Conservation (phyloP, 2,797 vertebrate genomes). For the Nothura maculosa region DNA sequence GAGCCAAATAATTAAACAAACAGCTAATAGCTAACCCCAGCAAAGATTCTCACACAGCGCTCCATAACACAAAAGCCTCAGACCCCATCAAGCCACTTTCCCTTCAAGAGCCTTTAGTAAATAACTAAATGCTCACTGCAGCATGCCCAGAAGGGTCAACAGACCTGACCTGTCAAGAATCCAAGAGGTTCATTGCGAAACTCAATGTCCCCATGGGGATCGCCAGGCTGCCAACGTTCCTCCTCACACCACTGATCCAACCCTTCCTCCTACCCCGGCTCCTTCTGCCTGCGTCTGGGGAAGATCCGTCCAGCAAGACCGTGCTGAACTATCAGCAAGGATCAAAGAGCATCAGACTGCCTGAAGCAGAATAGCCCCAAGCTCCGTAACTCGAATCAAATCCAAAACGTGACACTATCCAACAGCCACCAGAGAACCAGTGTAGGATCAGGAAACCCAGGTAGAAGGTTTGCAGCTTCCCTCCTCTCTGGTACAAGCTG, state of each 20-base stretch:
- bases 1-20: conserved; percentile 65
- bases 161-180: conserved; percentile 49
- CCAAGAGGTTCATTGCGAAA: conserved; percentile 45
- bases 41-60: conserved; percentile 65
- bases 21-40: conserved; percentile 68
- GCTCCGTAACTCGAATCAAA: neutral
- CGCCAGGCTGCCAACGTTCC: neutral
- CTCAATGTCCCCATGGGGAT: neutral
- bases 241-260: neutral
- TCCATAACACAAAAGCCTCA: conserved; percentile 51
- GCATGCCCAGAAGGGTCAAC: conserved; percentile 64
- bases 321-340: neutral
- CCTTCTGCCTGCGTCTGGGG: neutral
- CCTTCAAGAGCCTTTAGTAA: conserved; percentile 70
- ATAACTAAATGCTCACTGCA: conserved; percentile 62
- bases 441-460: neutral
- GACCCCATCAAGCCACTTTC: conserved; percentile 55
- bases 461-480: neutral
- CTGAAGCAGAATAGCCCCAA: rapidly evolving
- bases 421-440: neutral
- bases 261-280: neutral
- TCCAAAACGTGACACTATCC: neutral
- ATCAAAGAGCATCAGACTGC: neutral
- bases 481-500: neutral
- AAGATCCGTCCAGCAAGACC: neutral